Conservation (phyloP, 2,888 invertebrate genomes). For the Ctena decussata region DNA sequence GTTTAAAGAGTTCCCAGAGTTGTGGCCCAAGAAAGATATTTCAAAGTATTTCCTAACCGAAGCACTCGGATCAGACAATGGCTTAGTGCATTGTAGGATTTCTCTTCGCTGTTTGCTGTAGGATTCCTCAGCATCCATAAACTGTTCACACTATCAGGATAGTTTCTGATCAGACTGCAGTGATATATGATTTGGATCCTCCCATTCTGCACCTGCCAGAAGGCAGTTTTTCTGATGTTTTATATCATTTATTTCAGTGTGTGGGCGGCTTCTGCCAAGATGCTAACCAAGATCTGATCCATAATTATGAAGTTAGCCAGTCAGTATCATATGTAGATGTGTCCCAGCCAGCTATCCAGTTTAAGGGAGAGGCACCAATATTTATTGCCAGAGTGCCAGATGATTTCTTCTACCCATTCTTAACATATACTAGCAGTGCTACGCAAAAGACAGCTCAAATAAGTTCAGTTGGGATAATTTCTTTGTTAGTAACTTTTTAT, state of each 20-base stretch:
- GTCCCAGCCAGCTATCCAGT: slow-evolving; percentile 87
- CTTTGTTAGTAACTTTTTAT: slow-evolving; percentile 39
- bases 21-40: too few species aligned
- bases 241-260: slow-evolving; percentile 83
- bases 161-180: too few species aligned
- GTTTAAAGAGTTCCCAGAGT: too few species aligned
- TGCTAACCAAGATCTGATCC: slow-evolving; percentile 62
- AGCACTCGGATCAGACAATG: too few species aligned
- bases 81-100: too few species aligned
- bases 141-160: too few species aligned
- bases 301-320: slow-evolving; percentile 84
- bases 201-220: too few species aligned
- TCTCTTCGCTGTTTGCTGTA: too few species aligned
- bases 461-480: background rate
- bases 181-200: too few species aligned
- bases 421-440: slow-evolving; percentile 44
- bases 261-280: slow-evolving; percentile 81
- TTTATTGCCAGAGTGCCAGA: slow-evolving; percentile 91
- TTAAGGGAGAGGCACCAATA: slow-evolving; percentile 90
- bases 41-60: too few species aligned
- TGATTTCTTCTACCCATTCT: slow-evolving; percentile 92
- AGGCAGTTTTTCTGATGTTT: too few species aligned
- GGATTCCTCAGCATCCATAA: too few species aligned
- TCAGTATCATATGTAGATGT: slow-evolving; percentile 88
- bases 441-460: background rate